phyloP scores from a whole-genome alignment of 2,888 invertebrate species.

The Seira musarum region DNA sequence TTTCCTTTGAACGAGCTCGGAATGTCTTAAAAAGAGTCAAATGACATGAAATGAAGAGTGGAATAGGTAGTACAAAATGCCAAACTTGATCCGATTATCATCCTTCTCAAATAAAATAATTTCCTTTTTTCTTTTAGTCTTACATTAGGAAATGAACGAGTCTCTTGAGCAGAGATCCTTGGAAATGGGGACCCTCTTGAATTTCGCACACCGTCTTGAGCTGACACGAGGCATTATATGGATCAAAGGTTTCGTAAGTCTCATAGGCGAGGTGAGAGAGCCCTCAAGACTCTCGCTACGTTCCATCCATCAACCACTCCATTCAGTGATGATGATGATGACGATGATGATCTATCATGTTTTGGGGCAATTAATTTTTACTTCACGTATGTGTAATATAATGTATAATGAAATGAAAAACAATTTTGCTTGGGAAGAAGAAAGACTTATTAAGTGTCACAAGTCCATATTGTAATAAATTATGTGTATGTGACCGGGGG shows the following conservation, averaged over 20 bases:
- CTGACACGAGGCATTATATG: slow-evolving; percentile 63
- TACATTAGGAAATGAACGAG: slow-evolving; percentile 61
- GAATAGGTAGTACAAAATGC: too few species aligned
- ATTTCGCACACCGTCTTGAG: slow-evolving; percentile 64
- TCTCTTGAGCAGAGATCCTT: slow-evolving; percentile 57
- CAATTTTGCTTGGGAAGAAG: background rate
- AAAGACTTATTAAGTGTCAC: too few species aligned
- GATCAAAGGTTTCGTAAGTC: slow-evolving; percentile 65
- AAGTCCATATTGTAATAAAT: background rate
- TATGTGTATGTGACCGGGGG: too few species aligned
- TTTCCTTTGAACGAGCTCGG: slow-evolving; percentile 47
- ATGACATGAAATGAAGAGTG: too few species aligned
- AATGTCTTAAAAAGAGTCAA: too few species aligned
- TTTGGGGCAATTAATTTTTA: background rate
- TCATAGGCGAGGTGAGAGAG: slow-evolving; percentile 62
- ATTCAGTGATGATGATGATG: background rate
- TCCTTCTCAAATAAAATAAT: too few species aligned
- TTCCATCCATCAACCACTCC: slow-evolving; percentile 52
- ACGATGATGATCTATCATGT: background rate
- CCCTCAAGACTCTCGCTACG: slow-evolving; percentile 56
- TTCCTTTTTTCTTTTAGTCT: too few species aligned
- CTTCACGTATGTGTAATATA: too few species aligned
- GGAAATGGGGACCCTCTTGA: slow-evolving; percentile 62
- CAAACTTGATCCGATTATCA: too few species aligned
- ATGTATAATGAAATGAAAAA: background rate